A percentile compares a stretch with the other conserved stretches of the same genome.
phyloP scores from a whole-genome alignment of 2,888 invertebrate species.

The Brachylomia viminalis region DNA sequence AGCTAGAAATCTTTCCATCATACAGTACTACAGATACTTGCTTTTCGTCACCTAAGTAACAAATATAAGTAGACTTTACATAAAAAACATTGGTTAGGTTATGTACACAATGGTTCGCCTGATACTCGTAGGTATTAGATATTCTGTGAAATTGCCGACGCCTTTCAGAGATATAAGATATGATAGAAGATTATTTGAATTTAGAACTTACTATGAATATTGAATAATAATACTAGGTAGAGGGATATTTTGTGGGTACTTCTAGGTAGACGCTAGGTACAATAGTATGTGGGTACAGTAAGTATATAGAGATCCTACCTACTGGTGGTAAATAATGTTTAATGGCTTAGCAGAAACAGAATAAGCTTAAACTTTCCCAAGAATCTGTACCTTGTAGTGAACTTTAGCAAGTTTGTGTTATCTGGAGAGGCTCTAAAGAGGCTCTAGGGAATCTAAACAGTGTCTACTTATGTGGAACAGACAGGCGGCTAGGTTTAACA shows the following conservation, averaged over 20 bases:
- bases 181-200: not conserved
- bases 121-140: not conserved
- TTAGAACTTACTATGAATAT: not conserved
- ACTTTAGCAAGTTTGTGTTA: constrained; percentile 17
- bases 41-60: not conserved
- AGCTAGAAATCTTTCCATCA: not conserved
- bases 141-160: not conserved
- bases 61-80: not conserved
- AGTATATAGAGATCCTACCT: not conserved
- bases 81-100: not conserved
- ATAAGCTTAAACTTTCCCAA: constrained; percentile 8
- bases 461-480: not conserved
- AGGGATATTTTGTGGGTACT: not conserved
- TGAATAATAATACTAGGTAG: not conserved
- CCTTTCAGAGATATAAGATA: not conserved
- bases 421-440: constrained; percentile 15
- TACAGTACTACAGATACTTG: not conserved
- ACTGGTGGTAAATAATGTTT: not conserved
- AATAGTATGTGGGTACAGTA: not conserved
- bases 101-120: not conserved
- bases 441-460: constrained; percentile 17
- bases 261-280: not conserved
- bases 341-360: constrained; percentile 13
- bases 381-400: constrained; percentile 12
- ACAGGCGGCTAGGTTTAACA: not conserved